Percentiles rank a stretch among this genome's conserved stretches.
Evolutionary conservation across 2,888 invertebrate genomes (phyloP).

Genomic region (Conchocele bisecta): DNA sequence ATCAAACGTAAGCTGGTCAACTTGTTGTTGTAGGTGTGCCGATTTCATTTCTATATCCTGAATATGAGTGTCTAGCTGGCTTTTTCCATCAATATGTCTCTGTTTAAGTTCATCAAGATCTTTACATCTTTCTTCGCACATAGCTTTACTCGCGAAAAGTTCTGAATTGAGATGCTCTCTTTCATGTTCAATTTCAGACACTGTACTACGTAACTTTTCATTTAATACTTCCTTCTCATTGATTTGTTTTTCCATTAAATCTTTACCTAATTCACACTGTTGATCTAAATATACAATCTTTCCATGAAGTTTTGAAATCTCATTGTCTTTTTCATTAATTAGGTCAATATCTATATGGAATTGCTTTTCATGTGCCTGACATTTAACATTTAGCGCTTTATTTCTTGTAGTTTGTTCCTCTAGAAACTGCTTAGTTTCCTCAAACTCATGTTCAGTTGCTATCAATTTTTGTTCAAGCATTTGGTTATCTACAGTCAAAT

Average conservation of each 20-base stretch:
- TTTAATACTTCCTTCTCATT: conserved; percentile 14
- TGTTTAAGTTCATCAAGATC: conserved; percentile 49
- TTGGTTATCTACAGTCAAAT: too few relatives aligned
- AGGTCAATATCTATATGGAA: conserved; percentile 28
- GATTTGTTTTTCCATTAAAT: not conserved
- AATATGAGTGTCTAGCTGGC: too few relatives aligned
- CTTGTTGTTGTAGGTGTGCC: too few relatives aligned
- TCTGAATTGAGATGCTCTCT: conserved; percentile 48
- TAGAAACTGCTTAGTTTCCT: conserved; percentile 1
- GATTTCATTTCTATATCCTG: too few relatives aligned
- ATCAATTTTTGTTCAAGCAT: too few relatives aligned
- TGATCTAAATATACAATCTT: conserved; percentile 29
- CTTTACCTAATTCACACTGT: not conserved
- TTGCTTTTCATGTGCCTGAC: conserved; percentile 44
- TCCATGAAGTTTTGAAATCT: conserved; percentile 29
- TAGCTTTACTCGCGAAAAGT: conserved; percentile 39
- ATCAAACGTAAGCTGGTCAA: not conserved
- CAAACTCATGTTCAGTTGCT: not conserved
- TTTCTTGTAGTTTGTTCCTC: conserved; percentile 6
- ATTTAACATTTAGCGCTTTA: conserved; percentile 18
- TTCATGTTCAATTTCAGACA: conserved; percentile 52
- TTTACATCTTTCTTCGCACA: conserved; percentile 28
- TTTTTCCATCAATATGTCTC: conserved; percentile 40
- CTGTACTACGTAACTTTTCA: conserved; percentile 26
- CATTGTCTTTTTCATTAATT: conserved; percentile 50